phyloP scores from a whole-genome alignment of 1,140 invertebrate genomes.

The Theocolax elegans region DNA sequence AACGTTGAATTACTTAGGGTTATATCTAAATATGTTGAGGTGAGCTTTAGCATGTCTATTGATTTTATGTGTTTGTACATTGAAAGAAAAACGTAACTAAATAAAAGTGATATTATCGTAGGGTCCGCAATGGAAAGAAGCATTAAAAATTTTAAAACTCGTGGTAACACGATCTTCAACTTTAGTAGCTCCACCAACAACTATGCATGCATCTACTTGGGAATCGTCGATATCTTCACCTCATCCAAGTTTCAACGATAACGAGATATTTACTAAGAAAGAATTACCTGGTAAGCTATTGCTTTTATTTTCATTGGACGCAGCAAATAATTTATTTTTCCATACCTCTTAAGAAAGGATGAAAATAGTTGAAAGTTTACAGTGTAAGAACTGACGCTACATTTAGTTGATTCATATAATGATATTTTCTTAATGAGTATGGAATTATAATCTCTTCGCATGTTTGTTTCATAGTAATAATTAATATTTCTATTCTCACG shows the following conservation, averaged over 20 bases:
- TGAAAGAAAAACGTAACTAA: too few relatives aligned
- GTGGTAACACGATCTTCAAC: conserved; percentile 95
- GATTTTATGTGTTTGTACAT: not conserved
- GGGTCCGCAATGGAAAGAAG: conserved; percentile 94
- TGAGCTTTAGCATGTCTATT: conserved; percentile 62
- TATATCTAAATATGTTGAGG: conserved; percentile 95
- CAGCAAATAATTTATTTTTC: not conserved
- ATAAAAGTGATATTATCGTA: conserved; percentile 54
- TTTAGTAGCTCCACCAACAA: conserved; percentile 76
- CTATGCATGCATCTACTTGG: conserved; percentile 71
- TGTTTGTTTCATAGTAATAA: conserved; percentile 37
- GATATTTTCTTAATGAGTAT: not conserved
- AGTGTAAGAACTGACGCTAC: too few relatives aligned
- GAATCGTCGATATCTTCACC: conserved; percentile 69
- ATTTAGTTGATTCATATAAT: too few relatives aligned
- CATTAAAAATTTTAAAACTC: conserved; percentile 95
- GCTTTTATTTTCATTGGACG: conserved; percentile 33
- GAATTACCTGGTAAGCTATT: conserved; percentile 80
- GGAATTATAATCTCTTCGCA: conserved; percentile 5
- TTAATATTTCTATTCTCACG: conserved; percentile 50
- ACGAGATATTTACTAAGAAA: conserved; percentile 81
- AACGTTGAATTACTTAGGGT: conserved; percentile 91
- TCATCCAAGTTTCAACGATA: conserved; percentile 79
- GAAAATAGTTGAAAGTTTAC: too few relatives aligned
- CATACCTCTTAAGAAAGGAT: not conserved